These are phyloP conservation scores for Pterocles gutturalis DNA, from an alignment of 2,113 vertebrate species.

Conservation along the genomic window DNA sequence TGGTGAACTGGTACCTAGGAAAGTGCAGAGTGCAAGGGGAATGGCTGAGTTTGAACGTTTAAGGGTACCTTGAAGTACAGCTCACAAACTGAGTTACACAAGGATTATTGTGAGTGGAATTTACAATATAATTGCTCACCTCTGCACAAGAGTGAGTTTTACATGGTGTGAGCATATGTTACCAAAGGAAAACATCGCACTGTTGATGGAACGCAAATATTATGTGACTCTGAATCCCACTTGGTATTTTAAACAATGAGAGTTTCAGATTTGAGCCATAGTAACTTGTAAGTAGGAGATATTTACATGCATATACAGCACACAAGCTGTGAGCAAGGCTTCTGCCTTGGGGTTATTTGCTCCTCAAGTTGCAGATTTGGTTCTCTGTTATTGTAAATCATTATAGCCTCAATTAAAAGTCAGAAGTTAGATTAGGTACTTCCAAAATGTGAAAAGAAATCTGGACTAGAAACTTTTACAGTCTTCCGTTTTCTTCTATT, in stretches of 20 bases:
- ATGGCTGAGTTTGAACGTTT: neutral
- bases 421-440: neutral
- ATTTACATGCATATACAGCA: neutral
- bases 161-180: neutral
- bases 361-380: neutral
- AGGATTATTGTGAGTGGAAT: neutral
- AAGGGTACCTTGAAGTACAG: neutral
- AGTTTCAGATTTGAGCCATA: conserved; percentile 53
- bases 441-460: neutral
- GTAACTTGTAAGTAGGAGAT: neutral
- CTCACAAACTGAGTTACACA: neutral
- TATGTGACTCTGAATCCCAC: conserved; percentile 11
- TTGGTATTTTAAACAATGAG: conserved; percentile 29
- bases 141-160: neutral
- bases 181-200: neutral
- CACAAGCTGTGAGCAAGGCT: neutral
- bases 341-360: neutral
- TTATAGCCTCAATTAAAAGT: neutral
- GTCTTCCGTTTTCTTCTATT: neutral
- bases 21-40: neutral
- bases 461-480: neutral
- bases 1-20: neutral
- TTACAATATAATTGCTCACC: neutral
- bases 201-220: neutral
- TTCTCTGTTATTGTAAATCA: neutral